Base-by-base conservation (phyloP, 2,797 vertebrate genomes). In the Squalus acanthias region DNA sequence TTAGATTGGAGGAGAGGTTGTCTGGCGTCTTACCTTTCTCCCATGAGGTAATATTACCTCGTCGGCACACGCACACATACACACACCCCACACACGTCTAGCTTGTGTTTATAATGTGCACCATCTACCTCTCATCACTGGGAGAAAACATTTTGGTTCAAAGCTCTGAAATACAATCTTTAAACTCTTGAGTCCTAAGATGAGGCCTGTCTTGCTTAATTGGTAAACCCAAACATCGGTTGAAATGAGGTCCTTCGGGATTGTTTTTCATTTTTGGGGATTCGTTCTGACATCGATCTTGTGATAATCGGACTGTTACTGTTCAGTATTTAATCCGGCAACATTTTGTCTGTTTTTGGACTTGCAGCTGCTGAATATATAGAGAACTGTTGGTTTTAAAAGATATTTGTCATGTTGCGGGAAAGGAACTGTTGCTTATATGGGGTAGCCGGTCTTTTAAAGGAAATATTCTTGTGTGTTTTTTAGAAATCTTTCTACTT, bases 111-210 rank as follows among this genome's bases (percentile, higher is more conserved):
- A 60, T 91, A 17, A 63, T 17, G 12, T 33, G 57, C 29, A 91
- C 53, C 13, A 63, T 91, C 88, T 5, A 63, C 60, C 89, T n/a
- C 33, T 92, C 13, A 39, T 92, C 89, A 67, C 60, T 6, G 89
- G 6, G 6, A n/a, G 60, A 39, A 63, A 92, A 92, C 60, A 92
- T 39, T 10, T 69, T 39, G 17, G 15, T 93, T 93, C 17, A 39
- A 69, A 93, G 91, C 63, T 69, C 91, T 24, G 63, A 93, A 93
- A 93, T 69, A 20, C 63, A 39, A 67, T 69, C 91, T 46, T 93
- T 93, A 24, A 93, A 46, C n/a, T 20, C 65, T 17, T 2, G 8
- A 24, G 91, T 93, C 63, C 39, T 69, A 39, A 93, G 65, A 67
- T 46, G 60, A 93, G 9, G 17, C 8, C 91, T 46, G 63, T 67